Base-by-base conservation (phyloP, 2,113 vertebrate species). In the Dendropsophus ebraccatus region DNA sequence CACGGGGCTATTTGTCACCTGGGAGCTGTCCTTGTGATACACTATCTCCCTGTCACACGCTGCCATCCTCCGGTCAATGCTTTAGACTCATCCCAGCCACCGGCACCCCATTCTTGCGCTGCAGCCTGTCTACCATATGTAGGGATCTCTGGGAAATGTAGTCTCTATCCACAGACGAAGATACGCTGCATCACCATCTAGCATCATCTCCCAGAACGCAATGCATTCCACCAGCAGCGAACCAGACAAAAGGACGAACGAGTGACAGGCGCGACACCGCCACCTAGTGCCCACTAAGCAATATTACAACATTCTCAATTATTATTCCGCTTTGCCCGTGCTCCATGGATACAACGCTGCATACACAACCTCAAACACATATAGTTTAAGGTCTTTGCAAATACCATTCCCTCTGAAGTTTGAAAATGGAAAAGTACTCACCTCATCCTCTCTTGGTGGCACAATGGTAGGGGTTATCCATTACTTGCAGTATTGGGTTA, bases 21-120 rank as follows among this genome's bases (percentile, higher is more conserved):
- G 65, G 45, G 78, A 81, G 32, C 82, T 81, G 54, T 76, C 85
- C 50, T 75, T 88, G 69, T 88, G 87, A 70, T 84, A 90, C 50
- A 91, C 85, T 54, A 91, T 87, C 56, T 87, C 87, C 75, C 83
- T 88, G 50, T 83, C 70, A 60, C 86, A 87, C 75, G 88, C 87
- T 28, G 89, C 87, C 90, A 91, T 91, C 17, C 28, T 83, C 83
- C 77, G 28, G 80, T 67, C 82, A 72, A 30, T 47, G 78, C 58
- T 28, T 47, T 47, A 65, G 52, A 65, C 78, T 60, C 56, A 47
- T 74, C 69, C 58, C 77, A 81, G 76, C 67, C 83, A 75, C 65
- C 83, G 35, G 79, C 14, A 75, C 35, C 54, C 47, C 70, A 86
- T 70, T 79, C 72, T 82, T 35, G 56, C 28, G 35, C 74, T 67